Evolutionary conservation across 1,140 invertebrate genomes (phyloP).

Genomic region (Caerostris extrusa): DNA sequence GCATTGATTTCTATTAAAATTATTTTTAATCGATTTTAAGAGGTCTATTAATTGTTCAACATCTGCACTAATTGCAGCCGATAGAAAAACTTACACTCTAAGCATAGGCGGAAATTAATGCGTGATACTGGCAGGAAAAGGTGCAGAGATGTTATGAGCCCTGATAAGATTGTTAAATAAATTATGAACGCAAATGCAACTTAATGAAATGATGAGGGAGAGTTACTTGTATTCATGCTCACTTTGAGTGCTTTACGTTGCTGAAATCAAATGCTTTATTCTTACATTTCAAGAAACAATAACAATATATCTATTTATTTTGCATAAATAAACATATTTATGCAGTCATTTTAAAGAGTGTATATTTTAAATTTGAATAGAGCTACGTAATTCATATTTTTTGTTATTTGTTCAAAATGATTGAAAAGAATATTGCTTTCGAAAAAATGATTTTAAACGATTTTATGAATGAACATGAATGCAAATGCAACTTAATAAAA

Average conservation of each 20-base stretch:
- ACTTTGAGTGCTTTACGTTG: background rate
- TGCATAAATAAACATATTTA: background rate
- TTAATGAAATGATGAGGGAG: background rate
- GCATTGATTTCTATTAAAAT: too few relatives aligned
- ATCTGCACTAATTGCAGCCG: too few relatives aligned
- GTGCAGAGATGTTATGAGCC: constrained; percentile 41
- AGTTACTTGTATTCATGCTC: background rate
- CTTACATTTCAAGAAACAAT: background rate
- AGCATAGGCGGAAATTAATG: constrained; percentile 62
- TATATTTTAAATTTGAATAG: too few relatives aligned
- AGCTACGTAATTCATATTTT: too few relatives aligned
- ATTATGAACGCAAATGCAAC: constrained; percentile 31
- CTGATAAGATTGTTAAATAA: constrained; percentile 49
- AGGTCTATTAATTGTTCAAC: background rate
- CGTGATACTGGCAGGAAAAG: constrained; percentile 27
- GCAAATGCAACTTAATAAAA: constrained; percentile 14
- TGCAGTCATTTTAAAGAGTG: too few relatives aligned
- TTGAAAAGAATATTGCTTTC: too few relatives aligned
- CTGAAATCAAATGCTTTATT: background rate
- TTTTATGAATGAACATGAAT: too few relatives aligned
- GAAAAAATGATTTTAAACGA: too few relatives aligned
- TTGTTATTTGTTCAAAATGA: too few relatives aligned
- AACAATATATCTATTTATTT: background rate
- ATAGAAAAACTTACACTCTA: constrained; percentile 38
- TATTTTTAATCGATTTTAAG: too few relatives aligned